Conservation (phyloP, 2,113 vertebrate species). For the Sakesphorus luctuosus region DNA sequence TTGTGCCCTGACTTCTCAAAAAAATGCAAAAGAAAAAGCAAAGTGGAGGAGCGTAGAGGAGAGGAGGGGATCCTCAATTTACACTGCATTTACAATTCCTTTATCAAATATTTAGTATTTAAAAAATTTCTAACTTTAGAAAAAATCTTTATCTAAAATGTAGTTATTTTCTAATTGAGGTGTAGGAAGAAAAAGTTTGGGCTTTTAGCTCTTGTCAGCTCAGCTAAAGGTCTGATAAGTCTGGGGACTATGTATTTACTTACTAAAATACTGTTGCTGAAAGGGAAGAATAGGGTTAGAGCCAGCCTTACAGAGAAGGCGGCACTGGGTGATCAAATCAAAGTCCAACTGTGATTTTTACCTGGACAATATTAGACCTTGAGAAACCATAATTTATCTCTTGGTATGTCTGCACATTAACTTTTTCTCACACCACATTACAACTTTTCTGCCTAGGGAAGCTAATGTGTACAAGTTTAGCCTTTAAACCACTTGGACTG, state of each 20-base stretch:
- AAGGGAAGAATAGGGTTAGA: conserved; percentile 12
- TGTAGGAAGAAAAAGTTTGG: conserved; percentile 23
- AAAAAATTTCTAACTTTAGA: conserved; percentile 11
- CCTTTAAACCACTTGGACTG: background rate
- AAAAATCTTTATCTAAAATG: conserved; percentile 10
- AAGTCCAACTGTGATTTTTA: background rate
- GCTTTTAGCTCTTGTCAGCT: conserved; percentile 20
- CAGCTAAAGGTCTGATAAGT: conserved; percentile 40
- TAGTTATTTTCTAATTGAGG: conserved; percentile 56
- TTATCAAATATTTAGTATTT: conserved; percentile 4
- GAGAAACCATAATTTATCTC: background rate
- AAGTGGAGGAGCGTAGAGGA: background rate
- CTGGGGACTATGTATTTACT: conserved; percentile 57
- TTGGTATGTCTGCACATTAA: background rate
- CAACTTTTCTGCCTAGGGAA: background rate
- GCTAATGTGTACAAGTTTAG: background rate
- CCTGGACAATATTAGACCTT: background rate
- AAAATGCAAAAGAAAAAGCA: background rate
- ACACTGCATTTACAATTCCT: background rate
- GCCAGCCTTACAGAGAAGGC: conserved; percentile 35
- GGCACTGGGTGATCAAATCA: conserved; percentile 8
- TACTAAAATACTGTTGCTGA: conserved; percentile 35
- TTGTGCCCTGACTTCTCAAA: background rate
- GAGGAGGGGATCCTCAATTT: background rate
- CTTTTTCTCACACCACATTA: background rate